Evolutionary conservation across 2,113 vertebrate genomes (phyloP).

Genomic region (Poeciliopsis occidentalis): DNA sequence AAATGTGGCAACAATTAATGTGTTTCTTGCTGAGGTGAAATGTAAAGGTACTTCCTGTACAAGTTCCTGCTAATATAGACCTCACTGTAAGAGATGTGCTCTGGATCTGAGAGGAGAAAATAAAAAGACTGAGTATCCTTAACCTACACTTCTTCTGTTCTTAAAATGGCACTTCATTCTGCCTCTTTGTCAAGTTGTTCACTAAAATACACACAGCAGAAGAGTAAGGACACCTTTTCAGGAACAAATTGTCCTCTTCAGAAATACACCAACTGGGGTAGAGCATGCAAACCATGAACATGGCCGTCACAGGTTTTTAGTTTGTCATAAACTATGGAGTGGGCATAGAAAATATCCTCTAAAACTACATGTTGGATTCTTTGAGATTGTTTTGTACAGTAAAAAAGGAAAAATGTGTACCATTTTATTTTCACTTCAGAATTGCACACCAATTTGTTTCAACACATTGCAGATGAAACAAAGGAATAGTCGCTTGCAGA

Average conservation of each 20-base stretch:
- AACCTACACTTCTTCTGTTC: conserved; percentile 3
- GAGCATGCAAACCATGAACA: too few relatives aligned
- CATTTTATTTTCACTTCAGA: background rate
- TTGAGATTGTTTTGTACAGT: background rate
- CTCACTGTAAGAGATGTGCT: conserved; percentile 29
- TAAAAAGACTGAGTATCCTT: background rate
- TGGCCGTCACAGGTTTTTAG: too few relatives aligned
- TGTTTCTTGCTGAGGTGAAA: conserved; percentile 5
- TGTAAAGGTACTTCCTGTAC: background rate
- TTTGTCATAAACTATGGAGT: background rate
- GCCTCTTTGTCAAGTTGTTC: conserved; percentile 12
- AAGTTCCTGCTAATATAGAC: conserved; percentile 10
- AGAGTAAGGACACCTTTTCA: conserved; percentile 24
- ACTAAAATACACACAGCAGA: conserved; percentile 12
- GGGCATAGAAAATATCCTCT: too few relatives aligned
- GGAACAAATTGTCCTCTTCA: conserved; percentile 21
- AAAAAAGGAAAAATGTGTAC: background rate
- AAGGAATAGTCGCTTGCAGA: background rate
- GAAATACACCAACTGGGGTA: background rate
- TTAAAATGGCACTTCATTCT: conserved; percentile 33
- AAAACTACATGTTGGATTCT: background rate
- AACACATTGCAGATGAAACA: background rate
- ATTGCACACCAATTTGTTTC: background rate
- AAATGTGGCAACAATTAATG: background rate
- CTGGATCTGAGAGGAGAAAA: conserved; percentile 22